Evolutionary conservation across 1,140 invertebrate species (phyloP).

Genomic region (Drosophila ohnishii): DNA sequence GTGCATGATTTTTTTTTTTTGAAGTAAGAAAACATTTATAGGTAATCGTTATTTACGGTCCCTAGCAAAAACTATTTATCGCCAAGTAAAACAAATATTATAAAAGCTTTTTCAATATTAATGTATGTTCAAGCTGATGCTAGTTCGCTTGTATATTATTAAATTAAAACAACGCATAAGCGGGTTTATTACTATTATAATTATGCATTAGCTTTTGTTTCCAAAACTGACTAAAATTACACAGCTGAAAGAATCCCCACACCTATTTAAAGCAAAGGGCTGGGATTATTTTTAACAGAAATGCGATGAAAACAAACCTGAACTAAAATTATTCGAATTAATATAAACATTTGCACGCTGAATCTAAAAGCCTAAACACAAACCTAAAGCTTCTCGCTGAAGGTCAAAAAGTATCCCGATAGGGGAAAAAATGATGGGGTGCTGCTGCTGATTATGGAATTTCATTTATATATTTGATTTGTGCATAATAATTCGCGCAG

Average conservation of each 20-base stretch:
- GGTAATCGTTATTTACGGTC: no score
- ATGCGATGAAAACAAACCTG: background rate
- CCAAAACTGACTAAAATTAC: background rate
- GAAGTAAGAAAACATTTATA: no score
- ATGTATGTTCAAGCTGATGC: no score
- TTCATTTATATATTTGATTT: slow-evolving; percentile 71
- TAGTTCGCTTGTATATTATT: background rate
- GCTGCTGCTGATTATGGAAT: slow-evolving; percentile 37
- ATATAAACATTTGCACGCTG: no score
- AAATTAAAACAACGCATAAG: background rate
- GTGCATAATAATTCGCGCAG: slow-evolving; percentile 71
- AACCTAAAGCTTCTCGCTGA: background rate
- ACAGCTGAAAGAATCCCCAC: background rate
- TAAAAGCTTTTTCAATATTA: no score
- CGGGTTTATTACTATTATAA: background rate
- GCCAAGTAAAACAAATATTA: no score
- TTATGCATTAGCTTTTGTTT: background rate
- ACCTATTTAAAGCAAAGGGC: background rate
- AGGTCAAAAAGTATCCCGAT: background rate
- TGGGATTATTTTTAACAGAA: background rate
- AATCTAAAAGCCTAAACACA: background rate
- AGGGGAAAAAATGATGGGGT: background rate
- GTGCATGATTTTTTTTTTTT: no score
- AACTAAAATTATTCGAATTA: background rate
- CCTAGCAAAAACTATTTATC: no score